Conservation (phyloP, 2,797 vertebrate species). For the Aratinga solstitialis region DNA sequence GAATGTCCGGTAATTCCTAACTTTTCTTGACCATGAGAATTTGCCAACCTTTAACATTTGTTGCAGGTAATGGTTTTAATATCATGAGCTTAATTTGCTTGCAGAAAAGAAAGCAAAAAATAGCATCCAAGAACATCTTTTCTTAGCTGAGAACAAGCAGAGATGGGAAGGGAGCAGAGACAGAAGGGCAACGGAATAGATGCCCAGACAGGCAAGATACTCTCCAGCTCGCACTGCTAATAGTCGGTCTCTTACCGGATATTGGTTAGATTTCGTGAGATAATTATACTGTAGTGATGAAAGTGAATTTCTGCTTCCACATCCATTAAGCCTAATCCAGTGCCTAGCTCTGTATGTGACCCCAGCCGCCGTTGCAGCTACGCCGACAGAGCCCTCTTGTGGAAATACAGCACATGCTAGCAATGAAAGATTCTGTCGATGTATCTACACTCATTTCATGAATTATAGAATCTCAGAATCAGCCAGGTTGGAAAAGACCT, state of each 20-base stretch:
- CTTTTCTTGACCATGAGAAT: rapidly evolving
- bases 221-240: neutral
- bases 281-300: neutral
- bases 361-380: rapidly evolving
- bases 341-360: rapidly evolving
- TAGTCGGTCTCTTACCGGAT: rapidly evolving
- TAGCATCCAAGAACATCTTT: neutral
- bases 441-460: neutral
- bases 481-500: neutral
- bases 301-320: neutral
- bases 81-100: neutral
- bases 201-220: neutral
- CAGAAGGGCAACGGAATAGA: neutral
- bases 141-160: neutral
- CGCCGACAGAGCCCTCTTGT: neutral
- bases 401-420: neutral
- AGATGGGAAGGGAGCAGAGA: neutral
- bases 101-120: neutral
- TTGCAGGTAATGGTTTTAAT: neutral
- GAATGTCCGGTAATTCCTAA: neutral
- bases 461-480: neutral
- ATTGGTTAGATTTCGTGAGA: neutral
- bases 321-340: neutral
- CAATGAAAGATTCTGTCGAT: neutral
- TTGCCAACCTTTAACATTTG: neutral